Evolutionary conservation across 2,888 invertebrate species (phyloP).

Genomic region (Rotaria magnacalcarata): DNA sequence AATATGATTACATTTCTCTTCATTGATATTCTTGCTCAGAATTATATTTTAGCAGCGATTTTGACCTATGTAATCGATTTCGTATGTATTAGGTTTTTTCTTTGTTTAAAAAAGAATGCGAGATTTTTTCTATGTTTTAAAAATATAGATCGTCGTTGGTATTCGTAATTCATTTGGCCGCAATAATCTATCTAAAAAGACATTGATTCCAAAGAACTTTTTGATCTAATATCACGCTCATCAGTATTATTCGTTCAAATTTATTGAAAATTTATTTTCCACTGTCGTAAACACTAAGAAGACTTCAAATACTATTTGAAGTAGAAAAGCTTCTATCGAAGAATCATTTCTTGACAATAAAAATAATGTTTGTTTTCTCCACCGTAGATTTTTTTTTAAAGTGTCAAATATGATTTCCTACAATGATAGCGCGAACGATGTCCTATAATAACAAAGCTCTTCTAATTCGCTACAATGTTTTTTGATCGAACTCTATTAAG

Average conservation of each 20-base stretch:
- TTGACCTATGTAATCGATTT: conserved; percentile 58
- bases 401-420: no score
- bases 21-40: conserved; percentile 64
- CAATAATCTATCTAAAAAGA: conserved; percentile 69
- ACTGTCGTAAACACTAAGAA: no score
- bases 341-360: no score
- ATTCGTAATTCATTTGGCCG: conserved; percentile 60
- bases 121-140: background rate
- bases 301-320: no score
- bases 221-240: conserved; percentile 58
- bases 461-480: no score
- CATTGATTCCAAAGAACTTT: conserved; percentile 71
- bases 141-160: background rate
- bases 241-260: background rate
- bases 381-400: no score
- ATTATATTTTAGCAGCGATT: conserved; percentile 66
- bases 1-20: conserved; percentile 69
- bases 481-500: no score
- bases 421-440: no score
- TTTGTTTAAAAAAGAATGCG: background rate
- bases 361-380: no score
- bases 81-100: background rate
- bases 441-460: no score
- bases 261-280: no score
- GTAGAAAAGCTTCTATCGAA: no score